phyloP scores from a whole-genome alignment of 2,797 vertebrate genomes.

The Sparus aurata region DNA sequence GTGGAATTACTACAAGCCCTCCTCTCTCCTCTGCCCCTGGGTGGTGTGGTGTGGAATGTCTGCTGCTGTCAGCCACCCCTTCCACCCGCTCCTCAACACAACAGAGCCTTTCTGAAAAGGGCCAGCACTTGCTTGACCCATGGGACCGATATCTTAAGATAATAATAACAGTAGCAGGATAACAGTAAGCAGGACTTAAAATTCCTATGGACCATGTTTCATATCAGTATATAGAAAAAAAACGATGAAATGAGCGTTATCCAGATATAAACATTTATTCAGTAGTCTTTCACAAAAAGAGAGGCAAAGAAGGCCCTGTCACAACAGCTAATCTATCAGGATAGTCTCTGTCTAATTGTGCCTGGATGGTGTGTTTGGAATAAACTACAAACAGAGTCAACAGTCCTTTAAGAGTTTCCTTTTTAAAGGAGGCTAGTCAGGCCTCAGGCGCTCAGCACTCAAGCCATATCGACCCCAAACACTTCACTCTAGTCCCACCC shows the following conservation, averaged over 20 bases:
- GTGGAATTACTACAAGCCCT: constrained; percentile 81
- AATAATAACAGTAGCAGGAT: constrained; percentile 36
- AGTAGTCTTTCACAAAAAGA: not conserved
- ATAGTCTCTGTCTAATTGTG: constrained; percentile 16
- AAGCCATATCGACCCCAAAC: constrained; percentile 64
- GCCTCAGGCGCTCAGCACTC: constrained; percentile 67
- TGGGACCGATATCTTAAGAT: constrained; percentile 37
- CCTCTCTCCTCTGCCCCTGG: constrained; percentile 59
- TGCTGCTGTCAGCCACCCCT: constrained; percentile 63
- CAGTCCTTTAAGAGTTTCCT: constrained; percentile 59
- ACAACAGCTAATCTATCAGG: constrained; percentile 4
- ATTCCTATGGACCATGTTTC: constrained; percentile 12
- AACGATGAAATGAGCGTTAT: constrained; percentile 7
- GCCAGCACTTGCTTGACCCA: constrained; percentile 42
- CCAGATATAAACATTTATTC: not conserved
- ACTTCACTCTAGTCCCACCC: constrained; percentile 68
- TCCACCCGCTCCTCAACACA: constrained; percentile 30
- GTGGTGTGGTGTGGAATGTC: constrained; percentile 80
- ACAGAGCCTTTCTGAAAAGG: constrained; percentile 40
- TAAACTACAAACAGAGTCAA: constrained; percentile 39
- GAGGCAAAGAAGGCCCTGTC: not conserved
- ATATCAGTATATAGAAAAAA: constrained; percentile 10
- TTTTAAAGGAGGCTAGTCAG: constrained; percentile 53
- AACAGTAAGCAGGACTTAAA: constrained; percentile 33
- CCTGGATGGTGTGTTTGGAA: constrained; percentile 16